Conservation (phyloP, 2,888 invertebrate species). For the Synanthedon vespiformis region DNA sequence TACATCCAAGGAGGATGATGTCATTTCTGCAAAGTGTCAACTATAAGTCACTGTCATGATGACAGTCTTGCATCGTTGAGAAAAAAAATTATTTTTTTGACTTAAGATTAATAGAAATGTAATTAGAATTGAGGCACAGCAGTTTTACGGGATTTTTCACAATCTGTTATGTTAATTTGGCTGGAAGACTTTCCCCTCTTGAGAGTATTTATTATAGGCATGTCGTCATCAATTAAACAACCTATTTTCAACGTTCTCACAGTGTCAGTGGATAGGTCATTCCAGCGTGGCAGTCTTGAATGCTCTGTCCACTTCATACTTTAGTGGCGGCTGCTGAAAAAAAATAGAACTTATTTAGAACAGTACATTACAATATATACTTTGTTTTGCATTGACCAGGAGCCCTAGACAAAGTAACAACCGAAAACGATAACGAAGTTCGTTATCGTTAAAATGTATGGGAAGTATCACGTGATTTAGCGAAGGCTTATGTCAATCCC, state of each 20-base stretch:
- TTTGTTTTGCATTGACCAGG: too few relatives aligned
- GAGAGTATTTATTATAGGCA: neutral
- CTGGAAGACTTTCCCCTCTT: constrained; percentile 13
- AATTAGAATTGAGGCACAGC: neutral
- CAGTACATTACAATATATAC: too few relatives aligned
- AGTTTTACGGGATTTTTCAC: constrained; percentile 9
- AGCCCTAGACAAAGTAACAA: too few relatives aligned
- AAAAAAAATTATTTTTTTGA: constrained; percentile 1
- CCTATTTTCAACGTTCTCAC: neutral
- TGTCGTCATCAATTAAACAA: neutral
- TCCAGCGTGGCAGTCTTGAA: constrained; percentile 40
- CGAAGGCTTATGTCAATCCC: too few relatives aligned
- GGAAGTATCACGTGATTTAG: too few relatives aligned
- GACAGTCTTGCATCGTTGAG: too few relatives aligned
- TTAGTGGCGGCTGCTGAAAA: constrained; percentile 64
- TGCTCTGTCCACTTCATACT: constrained; percentile 38
- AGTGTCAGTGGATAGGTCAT: constrained; percentile 1
- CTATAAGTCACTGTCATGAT: too few relatives aligned
- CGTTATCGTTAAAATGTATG: too few relatives aligned
- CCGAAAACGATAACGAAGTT: too few relatives aligned
- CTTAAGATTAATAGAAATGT: constrained; percentile 4
- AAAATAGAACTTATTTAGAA: constrained; percentile 1
- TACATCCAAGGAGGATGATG: too few relatives aligned
- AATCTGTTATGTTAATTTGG: constrained; percentile 20
- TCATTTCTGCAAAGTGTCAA: too few relatives aligned